A percentile compares a stretch with the other conserved stretches of the same genome.
Evolutionary conservation across 2,797 vertebrate genomes (phyloP).

Genomic region (Chlorospingus semifuscus): DNA sequence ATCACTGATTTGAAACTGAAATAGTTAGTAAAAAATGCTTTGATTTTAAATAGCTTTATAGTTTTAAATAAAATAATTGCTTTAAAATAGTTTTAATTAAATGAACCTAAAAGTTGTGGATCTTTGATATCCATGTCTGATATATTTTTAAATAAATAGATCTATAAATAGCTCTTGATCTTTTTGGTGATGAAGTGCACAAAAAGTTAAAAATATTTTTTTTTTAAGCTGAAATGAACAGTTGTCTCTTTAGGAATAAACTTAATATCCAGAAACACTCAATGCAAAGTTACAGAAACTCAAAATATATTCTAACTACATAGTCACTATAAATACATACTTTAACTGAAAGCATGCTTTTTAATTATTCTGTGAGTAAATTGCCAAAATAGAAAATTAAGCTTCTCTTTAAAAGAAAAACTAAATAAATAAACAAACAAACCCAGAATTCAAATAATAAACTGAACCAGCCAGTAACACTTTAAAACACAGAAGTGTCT

Average conservation of each 20-base stretch:
- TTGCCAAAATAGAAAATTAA: conserved; percentile 26
- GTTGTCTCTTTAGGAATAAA: conserved; percentile 56
- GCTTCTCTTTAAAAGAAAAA: conserved; percentile 64
- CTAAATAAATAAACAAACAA: conserved; percentile 89
- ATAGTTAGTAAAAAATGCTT: conserved; percentile 23
- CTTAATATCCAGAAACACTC: conserved; percentile 49
- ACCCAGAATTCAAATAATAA: conserved; percentile 66
- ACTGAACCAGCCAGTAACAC: conserved; percentile 92
- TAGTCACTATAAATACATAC: conserved; percentile 59
- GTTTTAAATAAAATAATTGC: conserved; percentile 68
- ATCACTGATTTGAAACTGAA: neutral
- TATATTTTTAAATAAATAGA: conserved; percentile 77
- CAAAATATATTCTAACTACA: conserved; percentile 53
- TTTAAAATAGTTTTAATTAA: conserved; percentile 75
- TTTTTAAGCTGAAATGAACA: conserved; percentile 56
- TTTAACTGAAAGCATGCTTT: conserved; percentile 67
- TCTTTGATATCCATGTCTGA: conserved; percentile 63
- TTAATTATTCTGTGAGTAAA: conserved; percentile 41
- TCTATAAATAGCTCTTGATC: conserved; percentile 69
- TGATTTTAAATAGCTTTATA: conserved; percentile 54
- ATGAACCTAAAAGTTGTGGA: conserved; percentile 62
- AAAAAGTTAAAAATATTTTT: neutral
- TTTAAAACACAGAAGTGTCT: conserved; percentile 64
- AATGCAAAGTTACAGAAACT: conserved; percentile 59
- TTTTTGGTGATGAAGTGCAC: conserved; percentile 66